These are phyloP conservation scores for Plectus sambesii DNA, from an alignment of 1,140 invertebrate species.

Conservation along the genomic window DNA sequence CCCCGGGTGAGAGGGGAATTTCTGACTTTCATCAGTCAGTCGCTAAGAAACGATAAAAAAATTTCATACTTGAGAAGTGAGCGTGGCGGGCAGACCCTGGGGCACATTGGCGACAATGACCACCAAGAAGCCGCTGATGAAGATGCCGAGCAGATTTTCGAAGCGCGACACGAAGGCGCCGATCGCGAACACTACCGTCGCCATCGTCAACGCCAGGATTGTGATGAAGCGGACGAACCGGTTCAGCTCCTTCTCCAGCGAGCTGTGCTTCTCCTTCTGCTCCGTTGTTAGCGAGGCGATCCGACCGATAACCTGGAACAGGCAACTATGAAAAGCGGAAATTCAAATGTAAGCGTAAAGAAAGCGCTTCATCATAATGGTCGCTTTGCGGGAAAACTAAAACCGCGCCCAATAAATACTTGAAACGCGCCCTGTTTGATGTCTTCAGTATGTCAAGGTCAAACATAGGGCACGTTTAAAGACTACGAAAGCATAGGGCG, in stretches of 20 bases:
- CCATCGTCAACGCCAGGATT: slow-evolving; percentile 38
- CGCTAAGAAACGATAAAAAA: too few species aligned
- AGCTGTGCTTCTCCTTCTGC: slow-evolving; percentile 29
- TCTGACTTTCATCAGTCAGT: too few species aligned
- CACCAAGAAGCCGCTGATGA: slow-evolving; percentile 23
- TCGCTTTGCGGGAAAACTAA: slow-evolving; percentile 5
- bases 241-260: slow-evolving; percentile 34
- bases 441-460: too few species aligned
- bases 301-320: slow-evolving; percentile 35
- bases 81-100: slow-evolving; percentile 93
- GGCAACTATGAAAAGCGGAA: too few species aligned
- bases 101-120: slow-evolving; percentile 55
- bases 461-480: too few species aligned
- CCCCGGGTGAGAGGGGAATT: too few species aligned
- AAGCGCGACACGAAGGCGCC: slow-evolving; percentile 34
- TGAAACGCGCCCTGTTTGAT: too few species aligned
- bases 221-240: slow-evolving; percentile 43
- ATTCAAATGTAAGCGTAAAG: too few species aligned
- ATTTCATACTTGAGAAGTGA: slow-evolving; percentile 98
- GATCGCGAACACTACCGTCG: slow-evolving; percentile 37
- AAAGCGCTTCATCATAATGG: too few species aligned
- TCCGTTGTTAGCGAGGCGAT: slow-evolving; percentile 34
- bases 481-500: too few species aligned
- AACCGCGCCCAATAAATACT: too few species aligned
- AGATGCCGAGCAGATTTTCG: slow-evolving; percentile 8